Percentiles rank a stretch among this genome's conserved stretches.
These are phyloP conservation scores for Diploptera punctata DNA, from an alignment of 2,888 invertebrate genomes.

Conservation along the genomic window DNA sequence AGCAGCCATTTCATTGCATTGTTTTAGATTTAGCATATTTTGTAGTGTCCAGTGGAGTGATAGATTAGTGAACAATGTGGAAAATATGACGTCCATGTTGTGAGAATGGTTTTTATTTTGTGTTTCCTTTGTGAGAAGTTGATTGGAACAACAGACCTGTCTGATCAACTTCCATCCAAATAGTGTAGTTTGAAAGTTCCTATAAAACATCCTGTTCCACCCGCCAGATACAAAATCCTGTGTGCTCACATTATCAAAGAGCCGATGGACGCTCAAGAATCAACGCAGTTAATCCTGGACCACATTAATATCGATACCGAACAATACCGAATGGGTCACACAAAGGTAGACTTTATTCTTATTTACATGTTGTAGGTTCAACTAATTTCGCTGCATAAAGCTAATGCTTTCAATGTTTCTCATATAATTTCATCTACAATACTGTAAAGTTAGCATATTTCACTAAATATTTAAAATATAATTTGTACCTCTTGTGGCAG, in stretches of 20 bases:
- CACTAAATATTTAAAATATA: too few species aligned
- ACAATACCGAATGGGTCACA: constrained; percentile 93
- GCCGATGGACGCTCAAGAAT: constrained; percentile 75
- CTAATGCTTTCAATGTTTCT: too few species aligned
- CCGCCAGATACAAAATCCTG: constrained; percentile 95
- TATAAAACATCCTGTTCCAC: constrained; percentile 1
- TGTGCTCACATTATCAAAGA: constrained; percentile 88
- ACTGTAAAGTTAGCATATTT: too few species aligned
- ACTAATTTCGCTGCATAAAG: too few species aligned
- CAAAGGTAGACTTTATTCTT: constrained; percentile 90
- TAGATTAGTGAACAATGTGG: constrained; percentile 1
- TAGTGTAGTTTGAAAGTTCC: not conserved
- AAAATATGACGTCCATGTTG: constrained; percentile 7
- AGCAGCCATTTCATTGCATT: too few species aligned
- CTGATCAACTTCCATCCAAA: not conserved
- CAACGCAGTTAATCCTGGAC: constrained; percentile 83
- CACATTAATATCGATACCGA: constrained; percentile 86
- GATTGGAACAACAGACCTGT: not conserved
- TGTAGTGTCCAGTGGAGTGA: not conserved
- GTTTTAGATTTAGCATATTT: not conserved
- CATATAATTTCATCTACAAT: too few species aligned
- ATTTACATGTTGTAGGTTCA: too few species aligned
- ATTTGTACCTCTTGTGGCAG: too few species aligned
- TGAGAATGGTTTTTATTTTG: not conserved
- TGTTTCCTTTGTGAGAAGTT: not conserved